These are phyloP conservation scores for Autographa pulchrina DNA, from an alignment of 2,888 invertebrate species.

Conservation along the genomic window DNA sequence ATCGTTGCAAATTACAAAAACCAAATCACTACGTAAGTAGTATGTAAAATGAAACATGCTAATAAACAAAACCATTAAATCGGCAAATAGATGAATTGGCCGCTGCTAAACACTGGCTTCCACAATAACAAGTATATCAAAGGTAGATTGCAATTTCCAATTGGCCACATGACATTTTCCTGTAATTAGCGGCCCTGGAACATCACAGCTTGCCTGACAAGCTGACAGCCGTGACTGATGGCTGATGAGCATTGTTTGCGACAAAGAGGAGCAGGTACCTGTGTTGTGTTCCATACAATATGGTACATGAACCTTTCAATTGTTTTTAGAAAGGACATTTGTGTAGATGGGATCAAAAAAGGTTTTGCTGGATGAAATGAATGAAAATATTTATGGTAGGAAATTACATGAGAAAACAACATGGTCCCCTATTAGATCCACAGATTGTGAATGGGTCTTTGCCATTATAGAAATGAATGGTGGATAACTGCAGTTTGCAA, in stretches of 20 bases:
- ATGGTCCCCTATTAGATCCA: too few relatives aligned
- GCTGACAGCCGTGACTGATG: slow-evolving; percentile 72
- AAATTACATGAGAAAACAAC: too few relatives aligned
- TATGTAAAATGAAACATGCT: neutral
- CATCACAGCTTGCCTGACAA: slow-evolving; percentile 49
- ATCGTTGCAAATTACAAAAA: neutral
- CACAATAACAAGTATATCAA: slow-evolving; percentile 20
- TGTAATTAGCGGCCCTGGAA: slow-evolving; percentile 67
- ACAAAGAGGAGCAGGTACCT: slow-evolving; percentile 12
- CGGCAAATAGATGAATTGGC: neutral
- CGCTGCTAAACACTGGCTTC: slow-evolving; percentile 10
- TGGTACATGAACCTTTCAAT: neutral
- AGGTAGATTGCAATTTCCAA: slow-evolving; percentile 66
- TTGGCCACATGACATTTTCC: slow-evolving; percentile 71
- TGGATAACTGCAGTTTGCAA: too few relatives aligned
- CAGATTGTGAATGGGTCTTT: too few relatives aligned
- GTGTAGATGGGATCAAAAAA: neutral
- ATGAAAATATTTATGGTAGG: too few relatives aligned
- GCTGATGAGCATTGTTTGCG: slow-evolving; percentile 60
- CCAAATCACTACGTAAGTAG: neutral
- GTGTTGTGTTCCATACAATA: slow-evolving; percentile 3
- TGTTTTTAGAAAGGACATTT: neutral
- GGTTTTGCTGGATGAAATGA: too few relatives aligned
- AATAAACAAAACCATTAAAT: neutral
- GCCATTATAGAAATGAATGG: too few relatives aligned